phyloP scores from a whole-genome alignment of 2,888 invertebrate genomes.

The Dicyrtomina minuta region DNA sequence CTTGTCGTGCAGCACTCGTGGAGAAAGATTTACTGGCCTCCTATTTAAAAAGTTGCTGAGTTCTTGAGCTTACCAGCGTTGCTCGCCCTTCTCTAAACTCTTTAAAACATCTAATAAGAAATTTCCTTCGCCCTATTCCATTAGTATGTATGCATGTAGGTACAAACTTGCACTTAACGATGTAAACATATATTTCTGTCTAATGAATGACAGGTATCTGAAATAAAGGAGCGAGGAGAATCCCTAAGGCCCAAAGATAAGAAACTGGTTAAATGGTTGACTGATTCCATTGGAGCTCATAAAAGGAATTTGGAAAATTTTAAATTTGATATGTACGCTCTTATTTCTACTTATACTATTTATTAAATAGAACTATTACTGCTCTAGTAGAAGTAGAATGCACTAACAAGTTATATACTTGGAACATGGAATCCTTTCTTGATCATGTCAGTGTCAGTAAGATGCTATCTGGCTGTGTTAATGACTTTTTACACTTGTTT shows the following conservation, averaged over 20 bases:
- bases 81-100: too few relatives aligned
- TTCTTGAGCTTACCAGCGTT: too few relatives aligned
- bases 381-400: too few relatives aligned
- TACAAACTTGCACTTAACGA: not conserved
- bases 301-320: slow-evolving; percentile 48
- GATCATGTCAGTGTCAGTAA: not conserved
- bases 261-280: slow-evolving; percentile 49
- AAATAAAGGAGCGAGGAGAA: slow-evolving; percentile 50
- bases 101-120: too few relatives aligned
- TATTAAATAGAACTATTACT: not conserved
- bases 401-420: not conserved
- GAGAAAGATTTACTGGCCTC: not conserved
- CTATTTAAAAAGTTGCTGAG: not conserved
- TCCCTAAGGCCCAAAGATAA: slow-evolving; percentile 49
- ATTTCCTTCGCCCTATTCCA: too few relatives aligned
- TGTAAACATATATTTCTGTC: not conserved
- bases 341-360: not conserved
- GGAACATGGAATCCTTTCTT: not conserved
- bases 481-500: not conserved
- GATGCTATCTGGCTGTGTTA: too few relatives aligned
- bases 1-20: too few relatives aligned
- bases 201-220: slow-evolving; percentile 40
- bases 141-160: too few relatives aligned
- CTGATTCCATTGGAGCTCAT: slow-evolving; percentile 47
- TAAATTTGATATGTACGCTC: slow-evolving; percentile 49